Evolutionary conservation across 2,797 vertebrate genomes (phyloP).

Genomic region (Diglossa cyanea): DNA sequence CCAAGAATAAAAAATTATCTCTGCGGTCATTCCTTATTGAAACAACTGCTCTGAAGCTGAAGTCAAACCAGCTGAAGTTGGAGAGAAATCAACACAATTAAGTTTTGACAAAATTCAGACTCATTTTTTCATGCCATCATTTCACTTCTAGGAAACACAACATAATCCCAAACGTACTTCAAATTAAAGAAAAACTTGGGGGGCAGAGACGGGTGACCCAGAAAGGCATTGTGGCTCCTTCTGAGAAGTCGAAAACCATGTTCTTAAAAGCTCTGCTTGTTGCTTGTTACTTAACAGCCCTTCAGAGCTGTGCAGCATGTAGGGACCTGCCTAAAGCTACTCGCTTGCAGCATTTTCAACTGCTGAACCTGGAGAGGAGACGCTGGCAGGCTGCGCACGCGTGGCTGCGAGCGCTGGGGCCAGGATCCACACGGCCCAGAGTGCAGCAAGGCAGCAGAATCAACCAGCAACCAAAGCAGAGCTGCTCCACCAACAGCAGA

Average conservation of each 20-base stretch:
- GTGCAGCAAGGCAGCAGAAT: background rate
- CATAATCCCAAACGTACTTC: background rate
- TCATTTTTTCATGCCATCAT: background rate
- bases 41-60: background rate
- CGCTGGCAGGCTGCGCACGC: background rate
- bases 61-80: background rate
- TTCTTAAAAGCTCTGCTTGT: slow-evolving; percentile 48
- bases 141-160: background rate
- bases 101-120: background rate
- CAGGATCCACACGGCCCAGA: background rate
- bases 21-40: background rate
- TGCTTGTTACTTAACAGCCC: slow-evolving; percentile 24
- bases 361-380: slow-evolving; percentile 34
- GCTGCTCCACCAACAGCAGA: background rate
- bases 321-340: slow-evolving; percentile 64
- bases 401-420: background rate
- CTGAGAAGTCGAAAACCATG: slow-evolving; percentile 21
- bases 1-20: background rate
- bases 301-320: slow-evolving; percentile 35
- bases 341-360: slow-evolving; percentile 51
- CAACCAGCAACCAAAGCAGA: background rate
- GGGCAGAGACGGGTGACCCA: background rate
- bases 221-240: background rate
- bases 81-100: background rate
- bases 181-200: background rate